Percentiles rank a stretch among this genome's conserved stretches.
phyloP scores from a whole-genome alignment of 2,113 vertebrate species.

The Sceloporus undulatus region DNA sequence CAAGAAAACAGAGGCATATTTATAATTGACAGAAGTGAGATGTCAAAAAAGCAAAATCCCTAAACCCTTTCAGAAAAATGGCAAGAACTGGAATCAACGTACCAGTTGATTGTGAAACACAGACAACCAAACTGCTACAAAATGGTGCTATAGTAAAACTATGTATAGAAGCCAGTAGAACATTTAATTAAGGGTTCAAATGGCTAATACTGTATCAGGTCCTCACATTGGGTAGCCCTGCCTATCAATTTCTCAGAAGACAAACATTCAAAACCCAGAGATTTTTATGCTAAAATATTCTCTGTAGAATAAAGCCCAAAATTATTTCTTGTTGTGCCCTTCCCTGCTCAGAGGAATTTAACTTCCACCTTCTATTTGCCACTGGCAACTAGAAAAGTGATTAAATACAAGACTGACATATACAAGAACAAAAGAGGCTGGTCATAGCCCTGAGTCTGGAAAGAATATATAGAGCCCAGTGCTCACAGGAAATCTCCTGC shows the following conservation, averaged over 20 bases:
- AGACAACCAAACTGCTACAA: not conserved
- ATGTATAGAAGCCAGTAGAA: not conserved
- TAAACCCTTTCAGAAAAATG: not conserved
- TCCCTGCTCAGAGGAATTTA: not conserved
- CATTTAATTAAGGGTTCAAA: slow-evolving; percentile 5
- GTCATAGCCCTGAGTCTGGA: not conserved
- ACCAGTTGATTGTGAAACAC: not conserved
- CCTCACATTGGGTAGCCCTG: not conserved
- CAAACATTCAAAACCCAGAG: not conserved
- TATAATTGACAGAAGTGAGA: not conserved
- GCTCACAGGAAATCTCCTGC: too few relatives aligned
- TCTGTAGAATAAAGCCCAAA: not conserved
- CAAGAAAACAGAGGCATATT: not conserved
- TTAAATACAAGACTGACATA: not conserved
- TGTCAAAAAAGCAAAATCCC: not conserved
- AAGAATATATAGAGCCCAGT: not conserved
- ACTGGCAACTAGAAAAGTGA: not conserved
- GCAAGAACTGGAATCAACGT: not conserved
- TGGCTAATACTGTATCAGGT: not conserved
- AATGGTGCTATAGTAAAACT: not conserved
- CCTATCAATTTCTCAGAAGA: not conserved
- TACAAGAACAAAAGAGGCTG: not conserved
- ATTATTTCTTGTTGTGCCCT: not conserved
- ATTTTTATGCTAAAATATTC: not conserved
- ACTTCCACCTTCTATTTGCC: not conserved